Base-by-base conservation (phyloP, 2,113 vertebrate genomes). In the Phrynosoma blainvillii region DNA sequence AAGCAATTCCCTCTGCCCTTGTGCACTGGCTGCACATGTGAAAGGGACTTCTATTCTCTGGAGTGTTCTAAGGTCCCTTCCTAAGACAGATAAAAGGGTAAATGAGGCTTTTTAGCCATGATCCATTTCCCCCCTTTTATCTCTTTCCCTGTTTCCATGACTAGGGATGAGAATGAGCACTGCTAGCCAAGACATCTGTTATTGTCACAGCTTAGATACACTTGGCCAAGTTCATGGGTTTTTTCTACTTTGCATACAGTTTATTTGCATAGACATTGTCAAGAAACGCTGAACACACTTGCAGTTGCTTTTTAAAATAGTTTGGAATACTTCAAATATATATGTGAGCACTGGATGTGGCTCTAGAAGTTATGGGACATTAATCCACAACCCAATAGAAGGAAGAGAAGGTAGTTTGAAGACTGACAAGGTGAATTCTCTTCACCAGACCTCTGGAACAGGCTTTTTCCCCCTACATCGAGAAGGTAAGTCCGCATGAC, bases 131-230 rank as follows among this genome's bases (percentile, higher is more conserved):
- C 11, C 47, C 30, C 65, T 30, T 40, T 32, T 32, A 52, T 66
- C 27, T 47, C 18, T 78, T 62, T 62, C 16, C 68, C 40, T 86
- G 18, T n/a, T 79, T 40, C 59, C 62, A 86, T 78, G 62, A n/a
- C 1, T 79, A 75, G 40, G 11, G 11, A 68, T 78, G 84, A 79
- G 40, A 86, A 7, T 52, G 75, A 68, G 30, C 42, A 30, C 59
- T 68, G 59, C 59, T 86, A 78, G 75, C 84, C 84, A 86, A 86
- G 40, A 75, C 75, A 86, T 86, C 84, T 86, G 84, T 78, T 75
- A 52, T 77, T 68, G 23, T 52, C 78, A 65, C 84, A 68, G 84
- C 84, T 79, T 86, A 86, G 62, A 18, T 86, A 79, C 75, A 86
- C 40, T 86, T 86, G 75, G 75, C 75, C 40, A 86, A 85, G 74